Conservation (phyloP, 2,888 invertebrate species). For the Dione juno region DNA sequence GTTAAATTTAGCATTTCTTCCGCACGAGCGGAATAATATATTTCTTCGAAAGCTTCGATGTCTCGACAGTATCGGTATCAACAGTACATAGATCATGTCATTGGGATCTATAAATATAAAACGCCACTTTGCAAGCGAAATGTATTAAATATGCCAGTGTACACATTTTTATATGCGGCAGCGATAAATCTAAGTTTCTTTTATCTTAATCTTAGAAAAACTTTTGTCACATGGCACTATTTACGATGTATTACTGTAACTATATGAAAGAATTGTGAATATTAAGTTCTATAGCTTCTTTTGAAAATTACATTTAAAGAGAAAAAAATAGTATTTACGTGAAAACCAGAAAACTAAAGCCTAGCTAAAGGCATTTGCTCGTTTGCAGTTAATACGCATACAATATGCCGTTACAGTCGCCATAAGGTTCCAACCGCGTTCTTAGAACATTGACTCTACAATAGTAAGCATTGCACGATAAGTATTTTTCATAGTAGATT, state of each 20-base stretch:
- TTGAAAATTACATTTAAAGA: not conserved
- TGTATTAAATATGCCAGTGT: conserved; percentile 42
- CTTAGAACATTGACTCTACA: conserved; percentile 40
- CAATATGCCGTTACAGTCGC: conserved; percentile 55
- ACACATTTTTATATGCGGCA: conserved; percentile 44
- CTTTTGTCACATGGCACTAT: too few species aligned
- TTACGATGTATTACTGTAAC: too few species aligned
- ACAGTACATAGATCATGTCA: conserved; percentile 44
- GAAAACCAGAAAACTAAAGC: conserved; percentile 19
- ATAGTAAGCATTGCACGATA: conserved; percentile 15
- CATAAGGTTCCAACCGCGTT: conserved; percentile 44
- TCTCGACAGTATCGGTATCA: conserved; percentile 42
- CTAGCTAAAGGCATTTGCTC: conserved; percentile 19
- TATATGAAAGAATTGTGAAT: too few species aligned
- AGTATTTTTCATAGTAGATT: conserved; percentile 12
- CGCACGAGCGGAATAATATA: conserved; percentile 7
- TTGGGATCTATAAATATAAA: conserved; percentile 46
- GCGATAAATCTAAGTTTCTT: conserved; percentile 45
- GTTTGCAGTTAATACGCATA: conserved; percentile 53
- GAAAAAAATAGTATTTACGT: not conserved
- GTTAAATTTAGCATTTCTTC: conserved; percentile 14
- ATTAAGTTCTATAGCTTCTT: not conserved
- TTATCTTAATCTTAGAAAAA: conserved; percentile 21
- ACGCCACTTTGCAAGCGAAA: conserved; percentile 39
- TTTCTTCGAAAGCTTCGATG: conserved; percentile 25